phyloP scores from a whole-genome alignment of 2,888 invertebrate genomes.

The Scaptomyza parva region DNA sequence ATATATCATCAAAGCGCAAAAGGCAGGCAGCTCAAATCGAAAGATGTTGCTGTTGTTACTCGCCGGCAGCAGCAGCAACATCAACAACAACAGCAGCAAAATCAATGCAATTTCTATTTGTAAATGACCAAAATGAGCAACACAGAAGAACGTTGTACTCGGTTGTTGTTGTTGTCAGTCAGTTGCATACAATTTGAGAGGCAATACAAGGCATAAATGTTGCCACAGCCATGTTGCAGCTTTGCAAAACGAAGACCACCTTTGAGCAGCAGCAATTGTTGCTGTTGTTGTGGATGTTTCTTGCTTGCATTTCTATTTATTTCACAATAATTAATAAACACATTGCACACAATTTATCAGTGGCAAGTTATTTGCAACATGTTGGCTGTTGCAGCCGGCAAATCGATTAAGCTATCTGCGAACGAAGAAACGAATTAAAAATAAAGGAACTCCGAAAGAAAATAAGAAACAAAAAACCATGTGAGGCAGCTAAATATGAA shows the following conservation, averaged over 20 bases:
- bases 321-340: constrained; percentile 77
- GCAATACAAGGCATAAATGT: constrained; percentile 29
- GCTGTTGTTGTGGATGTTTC: constrained; percentile 26
- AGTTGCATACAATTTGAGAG: constrained; percentile 52
- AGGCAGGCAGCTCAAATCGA: constrained; percentile 24
- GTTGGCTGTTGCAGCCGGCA: constrained; percentile 60
- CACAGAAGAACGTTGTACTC: constrained; percentile 39
- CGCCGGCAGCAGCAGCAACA: constrained; percentile 21
- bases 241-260: constrained; percentile 72
- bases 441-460: constrained; percentile 26
- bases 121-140: constrained; percentile 77
- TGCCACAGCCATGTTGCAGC: constrained; percentile 38
- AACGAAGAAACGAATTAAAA: constrained; percentile 71
- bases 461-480: constrained; percentile 44
- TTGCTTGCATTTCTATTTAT: constrained; percentile 66
- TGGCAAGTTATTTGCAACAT: constrained; percentile 45
- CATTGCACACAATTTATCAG: constrained; percentile 81
- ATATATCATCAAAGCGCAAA: constrained; percentile 72
- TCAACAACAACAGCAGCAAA: constrained; percentile 39
- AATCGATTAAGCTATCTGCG: constrained; percentile 82
- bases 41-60: constrained; percentile 15
- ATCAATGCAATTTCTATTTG: constrained; percentile 81
- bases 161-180: constrained; percentile 41
- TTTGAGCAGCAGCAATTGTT: constrained; percentile 67
- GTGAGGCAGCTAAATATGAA: constrained; percentile 67